phyloP scores from a whole-genome alignment of 2,888 invertebrate genomes.

The Proisotoma minuta region DNA sequence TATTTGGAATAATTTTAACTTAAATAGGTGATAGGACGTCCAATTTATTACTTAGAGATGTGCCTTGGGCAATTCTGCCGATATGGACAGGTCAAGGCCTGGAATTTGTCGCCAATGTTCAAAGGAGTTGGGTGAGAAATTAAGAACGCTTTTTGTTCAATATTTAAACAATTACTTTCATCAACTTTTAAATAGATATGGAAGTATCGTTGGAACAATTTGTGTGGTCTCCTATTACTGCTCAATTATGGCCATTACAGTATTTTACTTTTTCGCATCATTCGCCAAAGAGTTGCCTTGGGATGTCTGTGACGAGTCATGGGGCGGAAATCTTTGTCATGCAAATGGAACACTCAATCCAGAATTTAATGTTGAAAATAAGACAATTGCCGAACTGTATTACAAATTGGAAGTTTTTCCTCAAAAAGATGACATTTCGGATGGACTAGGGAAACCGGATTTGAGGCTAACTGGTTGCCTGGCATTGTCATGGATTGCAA shows the following conservation, averaged over 20 bases:
- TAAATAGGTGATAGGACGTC: conserved; percentile 50
- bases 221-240: conserved; percentile 63
- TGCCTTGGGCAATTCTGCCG: conserved; percentile 55
- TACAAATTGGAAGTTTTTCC: too few species aligned
- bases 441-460: conserved; percentile 45
- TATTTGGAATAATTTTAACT: too few species aligned
- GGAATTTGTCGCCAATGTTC: conserved; percentile 49
- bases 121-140: conserved; percentile 52
- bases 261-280: conserved; percentile 68
- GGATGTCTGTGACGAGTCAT: background rate
- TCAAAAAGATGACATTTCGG: conserved; percentile 26
- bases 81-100: conserved; percentile 54
- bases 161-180: background rate
- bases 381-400: too few species aligned
- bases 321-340: background rate
- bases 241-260: conserved; percentile 65
- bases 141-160: background rate
- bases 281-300: conserved; percentile 53
- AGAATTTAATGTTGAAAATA: too few species aligned
- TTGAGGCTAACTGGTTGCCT: conserved; percentile 27
- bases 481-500: conserved; percentile 21
- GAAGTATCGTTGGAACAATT: conserved; percentile 52
- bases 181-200: conserved; percentile 49
- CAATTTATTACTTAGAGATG: conserved; percentile 54
- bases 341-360: background rate